These are phyloP conservation scores for Balanococcus diminutus DNA, from an alignment of 2,888 invertebrate genomes.

Conservation along the genomic window DNA sequence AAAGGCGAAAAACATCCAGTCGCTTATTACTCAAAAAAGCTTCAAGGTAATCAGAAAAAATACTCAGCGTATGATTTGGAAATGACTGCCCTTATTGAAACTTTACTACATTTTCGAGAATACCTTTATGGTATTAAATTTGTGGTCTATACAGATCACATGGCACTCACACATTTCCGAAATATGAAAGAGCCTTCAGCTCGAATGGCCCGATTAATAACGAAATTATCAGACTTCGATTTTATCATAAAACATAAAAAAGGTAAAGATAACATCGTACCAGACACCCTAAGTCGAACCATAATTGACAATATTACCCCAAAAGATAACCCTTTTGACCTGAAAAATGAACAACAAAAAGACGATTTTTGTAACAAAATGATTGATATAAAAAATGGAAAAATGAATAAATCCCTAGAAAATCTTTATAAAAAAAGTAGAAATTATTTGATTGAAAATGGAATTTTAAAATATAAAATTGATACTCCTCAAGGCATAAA, in stretches of 20 bases:
- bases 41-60: background rate
- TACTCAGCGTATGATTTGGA: constrained; percentile 47
- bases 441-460: no score
- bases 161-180: constrained; percentile 20
- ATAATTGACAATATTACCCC: background rate
- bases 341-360: background rate
- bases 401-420: no score
- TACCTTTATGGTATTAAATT: constrained; percentile 36
- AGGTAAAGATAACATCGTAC: constrained; percentile 41
- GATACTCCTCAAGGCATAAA: no score
- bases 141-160: constrained; percentile 39
- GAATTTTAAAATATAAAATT: no score
- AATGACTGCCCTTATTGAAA: constrained; percentile 36
- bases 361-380: constrained; percentile 12
- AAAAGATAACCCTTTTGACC: background rate
- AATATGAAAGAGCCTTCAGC: constrained; percentile 31
- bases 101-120: constrained; percentile 33
- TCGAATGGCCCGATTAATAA: constrained; percentile 36
- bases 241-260: constrained; percentile 49
- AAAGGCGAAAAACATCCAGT: constrained; percentile 43
- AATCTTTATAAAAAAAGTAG: background rate
- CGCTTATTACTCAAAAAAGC: constrained; percentile 39
- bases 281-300: background rate
- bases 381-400: background rate
- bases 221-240: constrained; percentile 51